A percentile compares a stretch with the other conserved stretches of the same genome.
Conservation (phyloP, 2,113 vertebrate genomes). For the Oriolus oriolus region DNA sequence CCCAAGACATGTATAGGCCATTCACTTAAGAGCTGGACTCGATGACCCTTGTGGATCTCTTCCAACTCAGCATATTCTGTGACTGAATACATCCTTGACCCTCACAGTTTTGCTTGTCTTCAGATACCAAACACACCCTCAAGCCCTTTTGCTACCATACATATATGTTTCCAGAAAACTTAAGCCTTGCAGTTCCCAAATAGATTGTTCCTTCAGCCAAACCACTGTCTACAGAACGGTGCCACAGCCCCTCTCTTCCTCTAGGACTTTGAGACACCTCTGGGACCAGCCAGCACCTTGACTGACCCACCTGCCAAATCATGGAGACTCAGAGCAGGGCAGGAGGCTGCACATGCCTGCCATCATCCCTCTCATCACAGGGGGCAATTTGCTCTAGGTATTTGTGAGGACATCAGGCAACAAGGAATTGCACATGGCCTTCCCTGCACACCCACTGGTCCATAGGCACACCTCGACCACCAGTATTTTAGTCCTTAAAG, state of each 20-base stretch:
- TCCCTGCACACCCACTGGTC: neutral
- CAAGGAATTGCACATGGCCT: neutral
- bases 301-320: neutral
- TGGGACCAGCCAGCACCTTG: no score
- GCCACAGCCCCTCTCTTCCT: neutral
- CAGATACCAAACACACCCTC: neutral
- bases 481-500: neutral
- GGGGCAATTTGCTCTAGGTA: neutral
- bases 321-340: neutral
- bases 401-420: neutral
- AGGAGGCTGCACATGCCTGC: neutral
- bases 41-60: neutral
- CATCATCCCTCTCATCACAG: neutral
- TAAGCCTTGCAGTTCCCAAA: neutral
- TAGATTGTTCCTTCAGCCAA: neutral
- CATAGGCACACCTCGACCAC: neutral
- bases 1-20: neutral
- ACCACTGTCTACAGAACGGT: accelerated
- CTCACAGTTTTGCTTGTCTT: neutral
- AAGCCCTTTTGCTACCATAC: neutral
- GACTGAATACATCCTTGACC: neutral
- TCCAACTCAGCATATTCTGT: neutral
- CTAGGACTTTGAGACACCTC: neutral
- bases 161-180: neutral
- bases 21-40: neutral